These are phyloP conservation scores for Rhipidura dahli DNA, from an alignment of 2,113 vertebrate species.

Conservation along the genomic window DNA sequence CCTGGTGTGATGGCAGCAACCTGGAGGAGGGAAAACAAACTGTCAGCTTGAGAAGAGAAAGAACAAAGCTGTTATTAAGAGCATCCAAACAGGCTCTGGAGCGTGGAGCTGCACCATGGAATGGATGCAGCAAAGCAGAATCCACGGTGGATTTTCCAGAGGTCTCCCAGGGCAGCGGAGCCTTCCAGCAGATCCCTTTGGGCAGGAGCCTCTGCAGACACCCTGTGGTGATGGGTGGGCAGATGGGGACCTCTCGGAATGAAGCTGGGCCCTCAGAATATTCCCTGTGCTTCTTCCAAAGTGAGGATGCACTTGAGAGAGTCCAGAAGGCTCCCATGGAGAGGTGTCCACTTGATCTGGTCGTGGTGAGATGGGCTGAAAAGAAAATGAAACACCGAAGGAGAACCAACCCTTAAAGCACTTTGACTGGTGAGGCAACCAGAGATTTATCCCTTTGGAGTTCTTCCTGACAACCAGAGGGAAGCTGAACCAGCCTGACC, in stretches of 20 bases:
- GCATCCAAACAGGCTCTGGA: not conserved
- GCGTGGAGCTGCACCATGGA: not conserved
- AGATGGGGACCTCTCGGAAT: not conserved
- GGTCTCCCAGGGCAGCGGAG: not conserved
- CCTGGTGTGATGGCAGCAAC: not conserved
- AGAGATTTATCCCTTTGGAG: not conserved
- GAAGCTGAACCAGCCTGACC: not conserved
- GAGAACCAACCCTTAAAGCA: not conserved
- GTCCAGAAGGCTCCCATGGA: not conserved
- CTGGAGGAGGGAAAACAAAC: constrained; percentile 27
- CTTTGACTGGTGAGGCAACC: not conserved
- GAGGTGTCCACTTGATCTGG: not conserved
- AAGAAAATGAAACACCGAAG: not conserved
- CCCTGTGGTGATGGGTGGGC: not conserved
- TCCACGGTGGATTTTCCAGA: not conserved
- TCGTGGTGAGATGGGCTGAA: not conserved
- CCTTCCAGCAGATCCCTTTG: not conserved
- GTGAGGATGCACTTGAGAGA: not conserved
- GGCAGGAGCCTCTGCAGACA: not conserved
- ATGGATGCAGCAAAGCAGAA: not conserved
- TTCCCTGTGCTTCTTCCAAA: not conserved
- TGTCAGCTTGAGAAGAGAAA: constrained; percentile 4
- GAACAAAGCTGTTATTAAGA: constrained; percentile 29
- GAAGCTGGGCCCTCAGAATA: not conserved
- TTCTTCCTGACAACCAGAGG: not conserved